Conservation (phyloP, 2,888 invertebrate species). For the Melanchra persicariae region DNA sequence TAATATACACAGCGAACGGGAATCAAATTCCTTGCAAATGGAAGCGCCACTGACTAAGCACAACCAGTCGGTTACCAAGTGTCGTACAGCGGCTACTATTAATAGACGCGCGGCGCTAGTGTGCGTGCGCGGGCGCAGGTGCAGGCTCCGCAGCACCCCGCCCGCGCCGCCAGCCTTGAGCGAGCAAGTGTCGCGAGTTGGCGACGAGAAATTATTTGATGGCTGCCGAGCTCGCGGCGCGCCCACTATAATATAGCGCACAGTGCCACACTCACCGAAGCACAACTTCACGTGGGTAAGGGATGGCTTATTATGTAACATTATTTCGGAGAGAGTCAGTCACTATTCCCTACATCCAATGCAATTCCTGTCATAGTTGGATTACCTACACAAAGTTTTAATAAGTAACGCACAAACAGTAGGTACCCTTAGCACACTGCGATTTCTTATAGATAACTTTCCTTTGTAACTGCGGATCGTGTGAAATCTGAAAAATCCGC, state of each 20-base stretch:
- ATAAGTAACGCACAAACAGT: not conserved
- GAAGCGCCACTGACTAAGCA: conserved; percentile 68
- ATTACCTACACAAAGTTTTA: not conserved
- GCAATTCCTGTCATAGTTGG: not conserved
- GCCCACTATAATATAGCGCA: conserved; percentile 21
- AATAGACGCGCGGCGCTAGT: conserved; percentile 57
- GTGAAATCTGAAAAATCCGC: no score
- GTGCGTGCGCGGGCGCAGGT: conserved; percentile 61
- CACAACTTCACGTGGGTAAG: not conserved
- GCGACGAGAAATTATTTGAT: conserved; percentile 64
- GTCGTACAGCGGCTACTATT: conserved; percentile 63
- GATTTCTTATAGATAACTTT: no score
- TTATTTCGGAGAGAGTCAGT: not conserved
- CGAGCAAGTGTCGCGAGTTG: conserved; percentile 68
- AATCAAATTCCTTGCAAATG: conserved; percentile 64
- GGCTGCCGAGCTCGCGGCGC: conserved; percentile 49
- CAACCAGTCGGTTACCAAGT: conserved; percentile 65
- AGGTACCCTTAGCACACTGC: no score
- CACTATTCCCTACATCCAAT: no score
- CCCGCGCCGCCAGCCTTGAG: conserved; percentile 65
- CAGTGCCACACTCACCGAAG: conserved; percentile 21
- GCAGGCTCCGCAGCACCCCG: no score
- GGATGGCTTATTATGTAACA: not conserved
- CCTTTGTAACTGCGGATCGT: no score
- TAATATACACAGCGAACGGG: conserved; percentile 32